Evolutionary conservation across 2,113 vertebrate species (phyloP).

Genomic region (Sclerurus mexicanus): DNA sequence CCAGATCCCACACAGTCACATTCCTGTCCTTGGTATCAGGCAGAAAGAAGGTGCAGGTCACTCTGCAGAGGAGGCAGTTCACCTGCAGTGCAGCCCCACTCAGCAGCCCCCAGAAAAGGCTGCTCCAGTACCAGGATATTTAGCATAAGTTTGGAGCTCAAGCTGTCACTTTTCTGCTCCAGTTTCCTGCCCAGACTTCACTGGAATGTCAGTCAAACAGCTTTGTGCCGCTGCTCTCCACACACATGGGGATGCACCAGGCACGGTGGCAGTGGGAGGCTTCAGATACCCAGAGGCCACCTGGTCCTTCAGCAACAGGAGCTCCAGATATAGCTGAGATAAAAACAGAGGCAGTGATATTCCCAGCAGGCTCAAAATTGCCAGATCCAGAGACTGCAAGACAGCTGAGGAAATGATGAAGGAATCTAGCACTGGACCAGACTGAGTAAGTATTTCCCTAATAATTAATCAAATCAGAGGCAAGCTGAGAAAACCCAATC

Average conservation of each 20-base stretch:
- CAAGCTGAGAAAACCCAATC: neutral
- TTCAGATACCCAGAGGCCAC: neutral
- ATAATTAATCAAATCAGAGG: neutral
- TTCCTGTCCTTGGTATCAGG: rapidly evolving
- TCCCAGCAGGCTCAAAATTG: neutral
- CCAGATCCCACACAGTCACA: neutral
- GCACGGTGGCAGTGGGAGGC: neutral
- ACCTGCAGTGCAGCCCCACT: neutral
- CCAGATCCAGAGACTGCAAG: neutral
- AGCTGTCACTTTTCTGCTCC: neutral
- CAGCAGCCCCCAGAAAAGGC: neutral
- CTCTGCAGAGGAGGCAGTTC: neutral
- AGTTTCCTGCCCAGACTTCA: neutral
- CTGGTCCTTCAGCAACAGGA: neutral
- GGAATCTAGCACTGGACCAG: neutral
- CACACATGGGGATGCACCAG: neutral
- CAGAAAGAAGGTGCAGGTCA: neutral
- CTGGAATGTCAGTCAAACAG: neutral
- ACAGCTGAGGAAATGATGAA: neutral
- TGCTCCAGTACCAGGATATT: neutral
- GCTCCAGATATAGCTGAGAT: neutral
- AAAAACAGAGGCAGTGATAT: neutral
- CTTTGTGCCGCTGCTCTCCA: neutral
- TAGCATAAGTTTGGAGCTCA: neutral
- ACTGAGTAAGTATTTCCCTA: neutral